Conservation (phyloP, 2,888 invertebrate species). For the Polydrusus pterygomalis region DNA sequence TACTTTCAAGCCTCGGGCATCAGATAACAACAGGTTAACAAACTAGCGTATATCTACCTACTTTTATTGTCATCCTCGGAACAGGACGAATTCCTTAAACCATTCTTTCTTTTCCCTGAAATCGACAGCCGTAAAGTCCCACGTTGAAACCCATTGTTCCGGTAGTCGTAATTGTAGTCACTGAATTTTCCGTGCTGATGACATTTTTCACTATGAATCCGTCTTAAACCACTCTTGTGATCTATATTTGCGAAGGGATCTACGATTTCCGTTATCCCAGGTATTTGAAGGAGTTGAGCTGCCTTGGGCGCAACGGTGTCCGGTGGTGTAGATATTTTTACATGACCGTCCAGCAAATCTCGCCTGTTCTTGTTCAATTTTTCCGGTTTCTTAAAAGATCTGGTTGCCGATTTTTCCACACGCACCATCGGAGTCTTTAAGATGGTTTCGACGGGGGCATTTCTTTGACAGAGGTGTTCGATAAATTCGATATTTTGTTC, state of each 20-base stretch:
- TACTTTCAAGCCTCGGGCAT: not conserved
- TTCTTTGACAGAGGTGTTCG: conserved; percentile 33
- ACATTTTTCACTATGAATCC: conserved; percentile 50
- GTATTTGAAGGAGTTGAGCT: conserved; percentile 77
- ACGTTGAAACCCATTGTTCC: conserved; percentile 66
- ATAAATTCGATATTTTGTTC: conserved; percentile 22
- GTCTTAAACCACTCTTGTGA: conserved; percentile 31
- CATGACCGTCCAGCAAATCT: conserved; percentile 58
- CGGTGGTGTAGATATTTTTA: conserved; percentile 69
- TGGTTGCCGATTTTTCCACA: conserved; percentile 54
- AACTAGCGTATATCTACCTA: conserved; percentile 46
- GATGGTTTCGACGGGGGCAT: conserved; percentile 65
- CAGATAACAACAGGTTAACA: conserved; percentile 2
- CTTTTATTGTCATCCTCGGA: conserved; percentile 57
- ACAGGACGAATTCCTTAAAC: conserved; percentile 61
- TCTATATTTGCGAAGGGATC: conserved; percentile 55
- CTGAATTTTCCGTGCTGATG: conserved; percentile 58
- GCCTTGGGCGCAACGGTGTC: conserved; percentile 78
- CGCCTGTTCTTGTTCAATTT: conserved; percentile 60
- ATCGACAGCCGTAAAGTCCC: conserved; percentile 67
- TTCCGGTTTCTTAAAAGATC: conserved; percentile 59
- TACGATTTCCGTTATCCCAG: conserved; percentile 64
- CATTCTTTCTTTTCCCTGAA: conserved; percentile 60
- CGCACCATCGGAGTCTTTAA: conserved; percentile 68
- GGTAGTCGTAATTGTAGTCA: conserved; percentile 61